Percentiles rank a stretch among this genome's conserved stretches.
Conservation (phyloP, 1,140 invertebrate species). For the Sesamia nonagrioides region DNA sequence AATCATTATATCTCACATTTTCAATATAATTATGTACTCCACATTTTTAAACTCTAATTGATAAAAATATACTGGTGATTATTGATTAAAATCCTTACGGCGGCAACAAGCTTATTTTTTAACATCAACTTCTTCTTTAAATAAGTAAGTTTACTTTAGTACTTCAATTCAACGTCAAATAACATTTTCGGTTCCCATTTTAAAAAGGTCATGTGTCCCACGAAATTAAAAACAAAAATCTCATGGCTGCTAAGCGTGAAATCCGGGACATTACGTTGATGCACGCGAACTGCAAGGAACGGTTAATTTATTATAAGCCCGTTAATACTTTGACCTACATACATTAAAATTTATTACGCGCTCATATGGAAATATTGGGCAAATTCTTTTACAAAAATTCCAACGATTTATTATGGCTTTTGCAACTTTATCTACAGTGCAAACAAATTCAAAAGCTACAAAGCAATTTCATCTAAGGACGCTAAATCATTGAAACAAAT, state of each 20-base stretch:
- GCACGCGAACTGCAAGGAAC: constrained; percentile 49
- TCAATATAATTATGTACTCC: too few species aligned
- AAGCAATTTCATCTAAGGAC: background rate
- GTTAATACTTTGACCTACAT: constrained; percentile 43
- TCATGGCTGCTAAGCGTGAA: constrained; percentile 8
- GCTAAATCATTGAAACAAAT: constrained; percentile 18
- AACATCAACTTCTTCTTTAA: too few species aligned
- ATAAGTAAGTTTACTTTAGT: too few species aligned
- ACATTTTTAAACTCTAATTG: too few species aligned
- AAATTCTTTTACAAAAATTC: constrained; percentile 13
- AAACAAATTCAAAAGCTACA: background rate
- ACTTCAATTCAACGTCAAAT: too few species aligned
- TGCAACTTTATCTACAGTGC: background rate
- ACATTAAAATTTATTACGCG: constrained; percentile 37
- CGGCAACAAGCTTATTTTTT: too few species aligned
- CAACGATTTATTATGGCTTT: background rate
- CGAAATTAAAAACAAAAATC: constrained; percentile 27
- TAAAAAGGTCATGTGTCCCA: constrained; percentile 19
- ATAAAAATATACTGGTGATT: too few species aligned
- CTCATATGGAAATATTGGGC: constrained; percentile 9
- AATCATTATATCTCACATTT: too few species aligned
- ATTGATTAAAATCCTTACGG: too few species aligned
- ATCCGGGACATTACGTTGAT: constrained; percentile 25
- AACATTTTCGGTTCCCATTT: background rate
- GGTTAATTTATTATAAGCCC: constrained; percentile 39